Base-by-base conservation (phyloP, 1,140 invertebrate genomes). In the Brachionus calyciflorus region DNA sequence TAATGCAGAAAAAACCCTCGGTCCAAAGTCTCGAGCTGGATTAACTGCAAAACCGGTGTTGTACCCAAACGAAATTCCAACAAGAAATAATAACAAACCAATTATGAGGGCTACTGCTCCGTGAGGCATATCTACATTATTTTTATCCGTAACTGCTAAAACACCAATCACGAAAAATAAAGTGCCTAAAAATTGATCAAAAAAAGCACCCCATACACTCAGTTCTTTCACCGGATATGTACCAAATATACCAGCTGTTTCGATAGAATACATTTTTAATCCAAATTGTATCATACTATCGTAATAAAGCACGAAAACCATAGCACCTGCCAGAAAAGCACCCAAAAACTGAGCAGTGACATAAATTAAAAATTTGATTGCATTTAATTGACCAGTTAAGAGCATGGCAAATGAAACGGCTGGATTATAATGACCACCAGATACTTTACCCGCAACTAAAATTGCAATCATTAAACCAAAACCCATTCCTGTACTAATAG, bases 1-100 rank as follows among this genome's bases (percentile, higher is more conserved):
- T 3, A 88, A 79, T 1, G 84, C 79, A 0, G 87, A 86, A 79
- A 90, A 89, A 10, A 89, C 77, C 51, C 89, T 80, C 2, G 89
- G 89, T 0, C 85, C 84, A 3, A 90, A 82, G 80, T 90, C 89
- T 55, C 89, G 80, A 12, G 89, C 89, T 12, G 89, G 89, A 82
- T 90, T 90, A 57, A 90, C 84, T 1, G 88, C 87, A 77, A 87
- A 89, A 24, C 88, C 89, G 78, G 87, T 88, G 81, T 90, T 90
- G 44, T 83, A 79, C 14, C 81, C 83, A 78, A 88, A 88, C 10
- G 87, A 84, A 79, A 88, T 83, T 21, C 87, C 86, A 57, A 90
- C 87, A 21, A 81, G 84, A n/a, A 85, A 80, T 17, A 90, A 86
- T 4, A 84, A 77, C 12, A 88, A 79, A 3, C 89, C 89, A 19